Percentiles rank a stretch among this genome's conserved stretches.
These are phyloP conservation scores for Lasioglossum baleicum DNA, from an alignment of 1,140 invertebrate species.

Conservation along the genomic window DNA sequence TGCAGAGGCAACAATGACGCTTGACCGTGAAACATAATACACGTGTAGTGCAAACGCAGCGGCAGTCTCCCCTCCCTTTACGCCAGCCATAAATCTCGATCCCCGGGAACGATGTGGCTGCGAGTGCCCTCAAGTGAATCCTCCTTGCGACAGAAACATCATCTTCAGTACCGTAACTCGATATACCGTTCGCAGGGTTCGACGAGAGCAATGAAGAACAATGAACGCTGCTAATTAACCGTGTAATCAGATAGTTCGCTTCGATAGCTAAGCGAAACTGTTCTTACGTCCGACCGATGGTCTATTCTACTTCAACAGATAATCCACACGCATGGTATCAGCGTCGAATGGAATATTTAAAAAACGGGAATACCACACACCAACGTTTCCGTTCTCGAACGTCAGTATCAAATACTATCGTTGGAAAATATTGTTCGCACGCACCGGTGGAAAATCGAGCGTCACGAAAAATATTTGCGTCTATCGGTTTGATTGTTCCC, in stretches of 20 bases:
- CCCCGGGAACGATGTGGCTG: not conserved
- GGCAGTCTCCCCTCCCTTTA: slow-evolving; percentile 11
- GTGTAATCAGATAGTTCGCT: slow-evolving; percentile 23
- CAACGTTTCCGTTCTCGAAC: too few species aligned
- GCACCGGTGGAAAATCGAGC: not conserved
- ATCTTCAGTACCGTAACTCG: slow-evolving; percentile 17
- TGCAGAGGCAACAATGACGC: slow-evolving; percentile 21
- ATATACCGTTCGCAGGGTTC: slow-evolving; percentile 7
- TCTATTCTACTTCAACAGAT: too few species aligned
- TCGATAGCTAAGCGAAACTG: too few species aligned
- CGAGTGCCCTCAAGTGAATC: slow-evolving; percentile 24
- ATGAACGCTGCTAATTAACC: slow-evolving; percentile 40
- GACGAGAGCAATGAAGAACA: slow-evolving; percentile 33
- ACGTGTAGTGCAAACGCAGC: slow-evolving; percentile 8
- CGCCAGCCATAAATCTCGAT: slow-evolving; percentile 32
- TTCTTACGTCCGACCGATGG: too few species aligned
- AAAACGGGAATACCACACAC: too few species aligned
- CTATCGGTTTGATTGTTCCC: slow-evolving; percentile 11
- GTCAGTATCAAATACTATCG: not conserved
- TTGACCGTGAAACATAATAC: slow-evolving; percentile 51
- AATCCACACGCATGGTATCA: too few species aligned
- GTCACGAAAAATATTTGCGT: slow-evolving; percentile 25
- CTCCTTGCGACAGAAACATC: slow-evolving; percentile 5
- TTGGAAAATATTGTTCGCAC: too few species aligned
- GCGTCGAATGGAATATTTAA: too few species aligned